Evolutionary conservation across 2,797 vertebrate genomes (phyloP).

Genomic region (Galaxias olidus): DNA sequence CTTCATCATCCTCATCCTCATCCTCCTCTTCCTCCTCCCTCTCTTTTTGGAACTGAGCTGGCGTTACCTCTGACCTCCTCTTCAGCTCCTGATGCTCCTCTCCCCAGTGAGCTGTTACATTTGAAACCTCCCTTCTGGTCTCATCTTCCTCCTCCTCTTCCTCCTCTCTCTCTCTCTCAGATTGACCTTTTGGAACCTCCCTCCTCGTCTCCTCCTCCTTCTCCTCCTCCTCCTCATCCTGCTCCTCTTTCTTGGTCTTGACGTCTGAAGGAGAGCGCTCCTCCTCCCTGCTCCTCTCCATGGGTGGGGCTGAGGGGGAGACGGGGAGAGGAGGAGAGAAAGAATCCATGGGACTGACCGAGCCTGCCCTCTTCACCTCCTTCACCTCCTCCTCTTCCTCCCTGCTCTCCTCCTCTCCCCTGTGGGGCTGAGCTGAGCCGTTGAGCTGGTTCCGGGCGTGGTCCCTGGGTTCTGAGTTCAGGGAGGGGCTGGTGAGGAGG

Average conservation of each 20-base stretch:
- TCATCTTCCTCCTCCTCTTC: conserved; percentile 7
- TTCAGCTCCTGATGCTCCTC: neutral
- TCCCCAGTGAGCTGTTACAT: neutral
- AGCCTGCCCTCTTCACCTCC: conserved; percentile 25
- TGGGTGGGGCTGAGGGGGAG: conserved; percentile 32
- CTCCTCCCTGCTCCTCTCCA: conserved; percentile 6
- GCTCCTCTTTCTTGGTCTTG: conserved; percentile 10
- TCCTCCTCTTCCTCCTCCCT: conserved; percentile 9
- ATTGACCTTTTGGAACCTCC: too few species aligned
- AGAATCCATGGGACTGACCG: conserved; percentile 37
- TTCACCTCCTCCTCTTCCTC: conserved; percentile 7
- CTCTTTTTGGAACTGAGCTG: conserved; percentile 11
- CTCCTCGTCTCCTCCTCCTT: neutral
- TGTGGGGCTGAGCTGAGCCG: conserved; percentile 15
- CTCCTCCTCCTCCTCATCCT: conserved; percentile 16
- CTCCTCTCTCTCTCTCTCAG: neutral
- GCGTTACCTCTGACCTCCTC: conserved; percentile 14
- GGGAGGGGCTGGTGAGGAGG: conserved; percentile 25
- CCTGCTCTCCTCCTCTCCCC: conserved; percentile 17
- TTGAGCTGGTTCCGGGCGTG: conserved; percentile 31
- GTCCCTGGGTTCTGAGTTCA: conserved; percentile 27
- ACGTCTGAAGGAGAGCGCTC: neutral
- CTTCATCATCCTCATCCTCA: neutral
- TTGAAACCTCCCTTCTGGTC: neutral
- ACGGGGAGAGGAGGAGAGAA: too few species aligned